phyloP scores from a whole-genome alignment of 2,113 vertebrate genomes.

The Festucalex cinctus region DNA sequence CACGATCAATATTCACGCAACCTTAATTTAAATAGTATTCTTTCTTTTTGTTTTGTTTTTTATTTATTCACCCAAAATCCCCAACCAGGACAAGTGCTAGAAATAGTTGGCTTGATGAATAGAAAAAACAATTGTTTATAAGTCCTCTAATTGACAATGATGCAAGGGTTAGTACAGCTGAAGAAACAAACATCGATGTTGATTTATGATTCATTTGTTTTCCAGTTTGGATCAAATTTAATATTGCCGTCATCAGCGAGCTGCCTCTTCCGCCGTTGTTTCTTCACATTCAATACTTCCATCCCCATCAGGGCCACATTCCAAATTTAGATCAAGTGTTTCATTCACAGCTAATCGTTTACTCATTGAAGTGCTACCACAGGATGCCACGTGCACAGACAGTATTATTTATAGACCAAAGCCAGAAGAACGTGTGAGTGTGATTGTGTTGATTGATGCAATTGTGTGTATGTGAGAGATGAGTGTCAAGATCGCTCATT shows the following conservation, averaged over 20 bases:
- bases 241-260: constrained; percentile 3
- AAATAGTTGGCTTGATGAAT: too few species aligned
- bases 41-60: too few species aligned
- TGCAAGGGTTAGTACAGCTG: neutral
- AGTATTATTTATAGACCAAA: constrained; percentile 63
- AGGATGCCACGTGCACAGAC: constrained; percentile 39
- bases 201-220: constrained; percentile 8
- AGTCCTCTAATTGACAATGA: too few species aligned
- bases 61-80: too few species aligned
- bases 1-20: too few species aligned
- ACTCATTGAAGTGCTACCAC: constrained; percentile 42
- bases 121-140: neutral
- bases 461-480: constrained; percentile 3
- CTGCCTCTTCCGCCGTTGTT: constrained; percentile 14
- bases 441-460: constrained; percentile 16
- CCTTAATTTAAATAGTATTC: too few species aligned
- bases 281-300: constrained; percentile 43
- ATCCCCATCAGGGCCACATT: constrained; percentile 42
- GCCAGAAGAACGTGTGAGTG: constrained; percentile 29
- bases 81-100: too few species aligned
- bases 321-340: constrained; percentile 68
- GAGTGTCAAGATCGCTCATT: too few species aligned
- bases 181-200: neutral
- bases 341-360: constrained; percentile 57
- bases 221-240: constrained; percentile 19